Percentiles rank a stretch among this genome's conserved stretches.
These are phyloP conservation scores for Sternarchorhynchus goeldii DNA, from an alignment of 2,797 vertebrate genomes.

Conservation along the genomic window DNA sequence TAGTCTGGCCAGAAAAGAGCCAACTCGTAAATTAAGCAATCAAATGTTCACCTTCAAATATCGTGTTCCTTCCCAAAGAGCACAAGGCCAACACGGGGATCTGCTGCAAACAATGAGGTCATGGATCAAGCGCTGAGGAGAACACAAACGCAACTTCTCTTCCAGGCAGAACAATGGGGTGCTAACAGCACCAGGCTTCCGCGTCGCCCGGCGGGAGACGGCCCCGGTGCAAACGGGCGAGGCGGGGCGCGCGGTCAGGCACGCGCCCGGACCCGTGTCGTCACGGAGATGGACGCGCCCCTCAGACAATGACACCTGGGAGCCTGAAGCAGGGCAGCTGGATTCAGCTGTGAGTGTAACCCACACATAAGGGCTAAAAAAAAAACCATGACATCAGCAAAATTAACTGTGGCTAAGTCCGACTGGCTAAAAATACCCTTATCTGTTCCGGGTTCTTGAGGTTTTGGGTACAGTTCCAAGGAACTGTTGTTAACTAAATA, in stretches of 20 bases:
- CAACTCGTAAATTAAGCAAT: neutral
- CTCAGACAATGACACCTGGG: slow-evolving; percentile 59
- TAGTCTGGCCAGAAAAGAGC: neutral
- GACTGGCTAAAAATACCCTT: slow-evolving; percentile 30
- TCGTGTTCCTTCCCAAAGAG: neutral
- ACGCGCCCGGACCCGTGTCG: too few species aligned
- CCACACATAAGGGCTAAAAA: slow-evolving; percentile 38
- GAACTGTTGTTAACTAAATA: neutral
- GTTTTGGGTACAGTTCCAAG: slow-evolving; percentile 10
- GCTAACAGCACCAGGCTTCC: slow-evolving; percentile 21
- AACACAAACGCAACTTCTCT: slow-evolving; percentile 28
- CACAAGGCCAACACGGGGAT: neutral
- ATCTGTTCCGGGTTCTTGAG: slow-evolving; percentile 7
- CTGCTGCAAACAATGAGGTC: slow-evolving; percentile 25
- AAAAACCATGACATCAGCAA: slow-evolving; percentile 50
- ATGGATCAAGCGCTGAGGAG: slow-evolving; percentile 35
- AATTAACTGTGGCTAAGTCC: slow-evolving; percentile 50
- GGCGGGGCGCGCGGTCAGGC: too few species aligned
- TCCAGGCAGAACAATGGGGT: slow-evolving; percentile 19
- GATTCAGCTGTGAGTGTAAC: slow-evolving; percentile 48
- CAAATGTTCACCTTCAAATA: neutral
- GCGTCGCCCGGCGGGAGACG: slow-evolving; percentile 9
- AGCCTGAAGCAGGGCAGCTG: slow-evolving; percentile 27
- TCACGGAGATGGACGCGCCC: slow-evolving; percentile 36
- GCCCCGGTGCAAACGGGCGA: too few species aligned